Conservation (phyloP, 2,113 vertebrate genomes). For the Cyanistes caeruleus region DNA sequence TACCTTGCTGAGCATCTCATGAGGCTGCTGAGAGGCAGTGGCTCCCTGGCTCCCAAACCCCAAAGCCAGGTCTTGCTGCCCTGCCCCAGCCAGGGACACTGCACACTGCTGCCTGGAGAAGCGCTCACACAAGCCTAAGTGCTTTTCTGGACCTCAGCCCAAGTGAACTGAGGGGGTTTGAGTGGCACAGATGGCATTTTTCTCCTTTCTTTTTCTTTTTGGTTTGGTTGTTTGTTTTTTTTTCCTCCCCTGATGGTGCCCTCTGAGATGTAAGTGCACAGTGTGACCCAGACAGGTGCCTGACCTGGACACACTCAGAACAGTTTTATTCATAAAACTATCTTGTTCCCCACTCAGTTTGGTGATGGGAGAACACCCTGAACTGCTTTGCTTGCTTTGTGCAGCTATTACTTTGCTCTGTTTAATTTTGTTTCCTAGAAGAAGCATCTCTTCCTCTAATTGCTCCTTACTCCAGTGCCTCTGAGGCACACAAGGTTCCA, state of each 20-base stretch:
- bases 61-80: not conserved
- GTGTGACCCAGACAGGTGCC: not conserved
- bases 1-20: not conserved
- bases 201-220: not conserved
- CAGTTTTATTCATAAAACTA: not conserved
- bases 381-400: not conserved
- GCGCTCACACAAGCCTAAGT: rapidly evolving
- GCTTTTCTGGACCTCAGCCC: conserved; percentile 19
- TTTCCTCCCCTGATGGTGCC: rapidly evolving
- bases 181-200: not conserved
- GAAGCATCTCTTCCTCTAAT: not conserved
- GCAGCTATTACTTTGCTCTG: not conserved
- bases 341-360: not conserved
- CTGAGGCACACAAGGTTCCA: not conserved
- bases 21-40: not conserved
- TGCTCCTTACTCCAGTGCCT: not conserved
- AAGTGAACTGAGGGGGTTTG: not conserved
- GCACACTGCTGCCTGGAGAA: rapidly evolving
- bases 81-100: not conserved
- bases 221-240: not conserved
- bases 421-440: not conserved
- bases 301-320: not conserved
- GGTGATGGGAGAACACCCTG: not conserved
- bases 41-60: not conserved
- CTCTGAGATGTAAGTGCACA: not conserved